These are phyloP conservation scores for Pogonognathellus flavescens DNA, from an alignment of 1,140 invertebrate species.

Conservation along the genomic window DNA sequence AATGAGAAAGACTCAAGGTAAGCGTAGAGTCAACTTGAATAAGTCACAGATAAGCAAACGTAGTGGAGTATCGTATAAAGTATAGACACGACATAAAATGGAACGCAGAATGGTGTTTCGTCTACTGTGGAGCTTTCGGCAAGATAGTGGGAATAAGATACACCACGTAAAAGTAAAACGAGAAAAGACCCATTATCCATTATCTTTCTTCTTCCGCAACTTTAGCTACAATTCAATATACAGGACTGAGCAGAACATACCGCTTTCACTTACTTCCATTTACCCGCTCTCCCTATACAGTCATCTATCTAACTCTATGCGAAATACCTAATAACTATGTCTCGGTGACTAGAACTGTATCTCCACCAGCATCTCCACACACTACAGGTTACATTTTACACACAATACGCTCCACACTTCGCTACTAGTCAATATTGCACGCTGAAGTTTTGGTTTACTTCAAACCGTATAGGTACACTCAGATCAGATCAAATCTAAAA, in stretches of 20 bases:
- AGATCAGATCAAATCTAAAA: no score
- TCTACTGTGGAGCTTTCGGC: conserved; percentile 2
- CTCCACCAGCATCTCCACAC: no score
- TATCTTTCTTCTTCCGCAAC: conserved; percentile 42
- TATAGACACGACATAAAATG: background rate
- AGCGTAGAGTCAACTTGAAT: conserved; percentile 37
- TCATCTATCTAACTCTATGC: background rate
- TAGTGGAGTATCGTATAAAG: background rate
- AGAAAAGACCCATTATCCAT: conserved; percentile 48
- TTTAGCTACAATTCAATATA: conserved; percentile 42
- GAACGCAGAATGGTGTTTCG: conserved; percentile 9
- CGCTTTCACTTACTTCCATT: conserved; percentile 26
- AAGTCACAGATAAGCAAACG: conserved; percentile 35
- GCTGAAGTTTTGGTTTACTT: no score
- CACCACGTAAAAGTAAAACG: conserved; percentile 36
- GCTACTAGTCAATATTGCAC: no score
- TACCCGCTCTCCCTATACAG: background rate
- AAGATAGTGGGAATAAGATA: conserved; percentile 22
- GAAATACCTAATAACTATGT: no score
- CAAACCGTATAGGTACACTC: no score
- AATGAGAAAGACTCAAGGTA: conserved; percentile 46
- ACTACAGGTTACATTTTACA: no score
- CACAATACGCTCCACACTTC: no score
- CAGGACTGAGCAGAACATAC: conserved; percentile 18
- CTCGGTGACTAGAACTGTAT: no score